These are phyloP conservation scores for Entomobrya proxima DNA, from an alignment of 2,888 invertebrate species.

Conservation along the genomic window DNA sequence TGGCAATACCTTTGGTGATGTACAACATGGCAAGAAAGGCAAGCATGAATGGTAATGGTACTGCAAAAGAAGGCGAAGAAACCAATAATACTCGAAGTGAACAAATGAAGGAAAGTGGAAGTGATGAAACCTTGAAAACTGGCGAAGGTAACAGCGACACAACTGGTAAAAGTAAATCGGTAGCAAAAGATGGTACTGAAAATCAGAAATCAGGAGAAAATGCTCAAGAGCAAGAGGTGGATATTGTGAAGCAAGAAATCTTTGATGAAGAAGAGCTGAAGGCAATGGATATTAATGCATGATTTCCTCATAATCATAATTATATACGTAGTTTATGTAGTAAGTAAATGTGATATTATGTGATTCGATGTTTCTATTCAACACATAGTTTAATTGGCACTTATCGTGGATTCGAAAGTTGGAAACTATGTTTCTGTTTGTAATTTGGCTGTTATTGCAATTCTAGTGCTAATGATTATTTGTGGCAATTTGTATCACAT, in stretches of 20 bases:
- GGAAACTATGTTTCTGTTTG: too few species aligned
- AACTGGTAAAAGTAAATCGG: too few species aligned
- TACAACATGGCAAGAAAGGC: constrained; percentile 44
- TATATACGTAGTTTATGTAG: too few species aligned
- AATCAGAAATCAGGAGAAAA: background rate
- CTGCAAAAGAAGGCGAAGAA: background rate
- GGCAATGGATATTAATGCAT: background rate
- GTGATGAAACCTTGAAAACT: background rate
- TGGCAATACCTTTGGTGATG: constrained; percentile 46
- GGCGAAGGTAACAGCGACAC: too few species aligned
- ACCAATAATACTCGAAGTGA: background rate
- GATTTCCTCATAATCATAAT: too few species aligned
- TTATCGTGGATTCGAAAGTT: too few species aligned
- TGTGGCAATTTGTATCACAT: too few species aligned
- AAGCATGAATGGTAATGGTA: background rate
- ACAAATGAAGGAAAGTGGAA: background rate
- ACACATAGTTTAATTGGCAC: too few species aligned
- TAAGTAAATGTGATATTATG: too few species aligned
- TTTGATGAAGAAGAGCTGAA: constrained; percentile 7
- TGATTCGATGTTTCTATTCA: too few species aligned
- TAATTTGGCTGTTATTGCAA: too few species aligned
- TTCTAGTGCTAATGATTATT: too few species aligned
- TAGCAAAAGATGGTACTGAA: background rate
- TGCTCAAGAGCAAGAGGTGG: background rate
- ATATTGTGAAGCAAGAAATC: constrained; percentile 8